Percentiles rank a stretch among this genome's conserved stretches.
These are phyloP conservation scores for Drosophila insularis DNA, from an alignment of 1,140 invertebrate genomes.

Conservation along the genomic window DNA sequence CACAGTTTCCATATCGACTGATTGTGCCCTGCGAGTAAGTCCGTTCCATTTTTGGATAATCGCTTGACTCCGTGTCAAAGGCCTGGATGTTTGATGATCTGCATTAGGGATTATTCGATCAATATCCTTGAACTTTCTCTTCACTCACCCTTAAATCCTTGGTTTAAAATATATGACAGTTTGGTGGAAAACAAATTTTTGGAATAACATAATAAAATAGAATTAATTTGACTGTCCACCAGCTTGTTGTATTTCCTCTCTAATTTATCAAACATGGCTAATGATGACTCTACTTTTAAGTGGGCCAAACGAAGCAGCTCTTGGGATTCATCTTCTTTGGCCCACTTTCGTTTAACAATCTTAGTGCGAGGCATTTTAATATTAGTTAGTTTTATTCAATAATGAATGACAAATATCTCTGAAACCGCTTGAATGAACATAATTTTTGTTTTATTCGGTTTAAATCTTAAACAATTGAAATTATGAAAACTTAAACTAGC, in stretches of 20 bases:
- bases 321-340: conserved; percentile 33
- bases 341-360: conserved; percentile 37
- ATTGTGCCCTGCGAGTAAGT: too few species aligned
- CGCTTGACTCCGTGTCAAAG: too few species aligned
- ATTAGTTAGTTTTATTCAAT: too few species aligned
- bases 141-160: conserved; percentile 8
- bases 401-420: background rate
- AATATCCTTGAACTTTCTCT: background rate
- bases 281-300: conserved; percentile 42
- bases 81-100: too few species aligned
- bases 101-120: too few species aligned
- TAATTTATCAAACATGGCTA: conserved; percentile 48
- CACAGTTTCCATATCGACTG: conserved; percentile 24
- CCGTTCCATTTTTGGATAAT: too few species aligned
- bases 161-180: conserved; percentile 39
- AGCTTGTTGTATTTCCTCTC: conserved; percentile 20
- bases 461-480: background rate
- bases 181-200: conserved; percentile 50
- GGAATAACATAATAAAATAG: conserved; percentile 27
- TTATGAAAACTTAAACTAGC: conserved; percentile 27
- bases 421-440: conserved; percentile 19
- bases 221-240: conserved; percentile 44
- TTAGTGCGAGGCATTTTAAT: conserved; percentile 63
- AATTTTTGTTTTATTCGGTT: conserved; percentile 19
- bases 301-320: conserved; percentile 53